A percentile compares a stretch with the other conserved stretches of the same genome.
phyloP scores from a whole-genome alignment of 2,888 invertebrate species.

The Cephus spinipes region DNA sequence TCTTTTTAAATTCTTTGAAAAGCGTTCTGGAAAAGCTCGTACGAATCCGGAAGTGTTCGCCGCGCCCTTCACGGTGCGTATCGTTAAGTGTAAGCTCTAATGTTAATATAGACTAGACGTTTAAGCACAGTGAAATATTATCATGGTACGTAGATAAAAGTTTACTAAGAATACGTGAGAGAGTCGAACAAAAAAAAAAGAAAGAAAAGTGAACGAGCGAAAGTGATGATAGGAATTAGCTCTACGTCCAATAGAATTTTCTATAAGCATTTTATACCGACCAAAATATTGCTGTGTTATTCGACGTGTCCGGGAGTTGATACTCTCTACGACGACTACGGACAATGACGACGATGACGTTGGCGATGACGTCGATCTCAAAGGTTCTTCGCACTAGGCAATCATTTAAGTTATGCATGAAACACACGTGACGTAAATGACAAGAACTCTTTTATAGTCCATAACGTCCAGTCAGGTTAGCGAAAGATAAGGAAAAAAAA shows the following conservation, averaged over 20 bases:
- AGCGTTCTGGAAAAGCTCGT: not conserved
- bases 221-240: not conserved
- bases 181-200: not conserved
- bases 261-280: constrained; percentile 61
- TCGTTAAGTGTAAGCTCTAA: constrained; percentile 35
- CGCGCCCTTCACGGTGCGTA: constrained; percentile 22
- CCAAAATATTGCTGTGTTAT: constrained; percentile 48
- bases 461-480: not conserved
- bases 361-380: not conserved
- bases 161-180: not conserved
- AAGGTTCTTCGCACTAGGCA: not conserved
- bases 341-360: not conserved
- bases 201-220: not conserved
- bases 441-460: not conserved
- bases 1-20: not conserved
- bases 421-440: not conserved
- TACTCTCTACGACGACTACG: not conserved
- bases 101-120: not conserved
- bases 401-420: not conserved
- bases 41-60: not conserved
- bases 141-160: not conserved
- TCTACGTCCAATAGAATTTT: constrained; percentile 45
- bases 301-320: constrained; percentile 15
- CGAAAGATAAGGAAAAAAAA: not conserved
- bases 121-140: not conserved